Evolutionary conservation across 2,113 vertebrate species (phyloP).

Genomic region (Callorhinus ursinus): DNA sequence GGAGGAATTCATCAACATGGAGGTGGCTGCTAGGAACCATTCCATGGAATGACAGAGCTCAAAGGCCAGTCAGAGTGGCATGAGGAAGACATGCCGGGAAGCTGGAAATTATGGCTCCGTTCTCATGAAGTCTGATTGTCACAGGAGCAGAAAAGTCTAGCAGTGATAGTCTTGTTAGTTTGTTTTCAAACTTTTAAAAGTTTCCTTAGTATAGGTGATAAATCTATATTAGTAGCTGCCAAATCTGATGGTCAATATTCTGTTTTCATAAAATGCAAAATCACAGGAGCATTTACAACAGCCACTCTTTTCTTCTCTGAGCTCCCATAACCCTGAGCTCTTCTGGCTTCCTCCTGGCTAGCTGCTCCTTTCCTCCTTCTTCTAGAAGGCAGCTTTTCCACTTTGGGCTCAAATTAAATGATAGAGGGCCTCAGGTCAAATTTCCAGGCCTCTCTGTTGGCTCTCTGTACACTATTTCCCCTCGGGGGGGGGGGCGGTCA

Average conservation of each 20-base stretch:
- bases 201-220: neutral
- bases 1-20: neutral
- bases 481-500: neutral
- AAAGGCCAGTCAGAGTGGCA: neutral
- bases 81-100: neutral
- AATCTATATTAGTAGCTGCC: neutral
- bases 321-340: neutral
- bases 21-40: neutral
- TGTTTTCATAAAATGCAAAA: neutral
- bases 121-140: neutral
- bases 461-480: neutral
- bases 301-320: neutral
- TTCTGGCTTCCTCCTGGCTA: neutral
- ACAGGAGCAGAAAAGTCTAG: neutral
- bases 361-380: neutral
- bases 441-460: neutral
- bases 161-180: neutral
- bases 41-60: neutral
- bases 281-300: neutral
- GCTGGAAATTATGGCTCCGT: neutral
- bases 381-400: neutral
- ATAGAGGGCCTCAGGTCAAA: neutral
- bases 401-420: neutral
- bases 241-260: neutral
- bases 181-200: constrained; percentile 6